Conservation (phyloP, 2,797 vertebrate species). For the Champsocephalus esox region DNA sequence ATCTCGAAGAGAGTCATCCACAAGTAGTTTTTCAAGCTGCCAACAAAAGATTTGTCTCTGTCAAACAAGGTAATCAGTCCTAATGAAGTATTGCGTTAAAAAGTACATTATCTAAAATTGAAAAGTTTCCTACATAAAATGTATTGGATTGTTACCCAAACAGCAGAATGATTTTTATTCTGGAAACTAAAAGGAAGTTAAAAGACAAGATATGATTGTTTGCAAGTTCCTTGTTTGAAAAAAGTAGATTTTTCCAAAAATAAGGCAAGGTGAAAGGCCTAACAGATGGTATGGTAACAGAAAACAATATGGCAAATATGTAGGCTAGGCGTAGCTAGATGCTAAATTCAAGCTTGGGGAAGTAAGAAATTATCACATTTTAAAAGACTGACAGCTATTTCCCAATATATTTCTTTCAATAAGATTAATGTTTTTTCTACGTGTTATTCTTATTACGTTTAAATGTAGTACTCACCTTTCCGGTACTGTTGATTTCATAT, state of each 20-base stretch:
- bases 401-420: not conserved
- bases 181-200: not conserved
- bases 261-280: not conserved
- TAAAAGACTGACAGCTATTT: slow-evolving; percentile 1
- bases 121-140: not conserved
- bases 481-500: not conserved
- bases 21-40: slow-evolving; percentile 94
- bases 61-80: slow-evolving; percentile 91
- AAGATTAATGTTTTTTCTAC: not conserved
- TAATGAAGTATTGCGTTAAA: slow-evolving; percentile 2
- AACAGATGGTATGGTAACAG: not conserved
- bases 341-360: not conserved
- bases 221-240: not conserved
- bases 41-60: slow-evolving; percentile 95
- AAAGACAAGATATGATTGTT: not conserved
- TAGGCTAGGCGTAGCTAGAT: not conserved
- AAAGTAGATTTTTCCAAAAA: not conserved
- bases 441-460: not conserved
- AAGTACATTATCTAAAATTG: not conserved
- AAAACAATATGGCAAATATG: not conserved
- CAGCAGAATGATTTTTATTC: not conserved
- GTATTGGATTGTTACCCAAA: not conserved
- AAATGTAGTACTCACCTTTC: not conserved
- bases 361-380: not conserved
- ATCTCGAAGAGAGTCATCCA: slow-evolving; percentile 96